Base-by-base conservation (phyloP, 1,140 invertebrate species). In the Pogonus chalceus region DNA sequence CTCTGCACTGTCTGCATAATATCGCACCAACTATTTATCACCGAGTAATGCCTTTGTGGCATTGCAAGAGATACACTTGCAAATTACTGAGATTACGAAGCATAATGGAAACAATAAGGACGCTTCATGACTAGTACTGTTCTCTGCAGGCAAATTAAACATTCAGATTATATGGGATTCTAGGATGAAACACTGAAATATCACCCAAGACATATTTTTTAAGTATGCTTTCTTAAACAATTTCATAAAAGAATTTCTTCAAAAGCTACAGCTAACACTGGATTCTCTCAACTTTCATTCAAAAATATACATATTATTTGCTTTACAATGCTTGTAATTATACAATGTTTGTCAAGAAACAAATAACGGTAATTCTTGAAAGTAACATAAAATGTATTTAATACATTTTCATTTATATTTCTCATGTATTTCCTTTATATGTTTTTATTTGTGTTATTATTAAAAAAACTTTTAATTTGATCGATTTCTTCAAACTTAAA, bases 31-130 rank as follows among this genome's bases (percentile, higher is more conserved):
- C 37, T 43, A 43, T 43, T 43, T 43, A 43, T 43, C 37, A 43
- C 37, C 37, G 37, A 31, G 37, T 43, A 43, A 43, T 43, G 37
- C 37, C 18, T 43, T 43, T 43, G 37, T 43, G 37, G 37, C 37
- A 43, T 43, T 43, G 37, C 37, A 43, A 16, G 18, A 43, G 37
- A 43, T 43, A 43, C 37, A 43, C 37, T 43, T 43, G 37, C 37
- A 43, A 43, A 43, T 43, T 43, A 43, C 37, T 18, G 18, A 43
- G 37, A 43, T 43, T 43, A 43, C 37, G 3, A 16, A 43, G 37
- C 18, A 43, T 43, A 43, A 43, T 43, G 37, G 37, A 43, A 43
- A 43, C 37, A 43, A 43, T 43, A 43, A 43, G 37, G 37, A 18
- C 37, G 9, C 37, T 43, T 43, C 37, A 43, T 18, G 18, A 43